A percentile compares a stretch with the other conserved stretches of the same genome.
phyloP scores from a whole-genome alignment of 2,797 vertebrate genomes.

The Apogon talboti region DNA sequence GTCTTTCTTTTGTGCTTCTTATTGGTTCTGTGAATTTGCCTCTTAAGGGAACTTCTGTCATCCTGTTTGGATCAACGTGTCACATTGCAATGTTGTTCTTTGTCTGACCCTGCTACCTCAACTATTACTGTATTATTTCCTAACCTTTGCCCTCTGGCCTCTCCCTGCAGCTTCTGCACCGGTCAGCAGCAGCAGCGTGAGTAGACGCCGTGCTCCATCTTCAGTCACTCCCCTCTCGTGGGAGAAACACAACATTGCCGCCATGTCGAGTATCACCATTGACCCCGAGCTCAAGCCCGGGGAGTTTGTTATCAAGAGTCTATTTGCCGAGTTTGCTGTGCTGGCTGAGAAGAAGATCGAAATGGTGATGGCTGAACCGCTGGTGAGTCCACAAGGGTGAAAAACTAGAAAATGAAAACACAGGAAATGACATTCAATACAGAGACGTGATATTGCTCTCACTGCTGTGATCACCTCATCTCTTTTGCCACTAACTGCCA shows the following conservation, averaged over 20 bases:
- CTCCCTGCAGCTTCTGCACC: slow-evolving; percentile 88
- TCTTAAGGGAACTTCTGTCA: slow-evolving; percentile 46
- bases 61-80: slow-evolving; percentile 34
- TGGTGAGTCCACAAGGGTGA: slow-evolving; percentile 87
- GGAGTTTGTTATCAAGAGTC: slow-evolving; percentile 99
- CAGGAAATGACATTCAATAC: slow-evolving; percentile 52
- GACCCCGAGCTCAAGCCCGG: slow-evolving; percentile 99
- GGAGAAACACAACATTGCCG: slow-evolving; percentile 88
- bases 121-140: slow-evolving; percentile 38
- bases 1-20: slow-evolving; percentile 1
- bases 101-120: slow-evolving; percentile 29
- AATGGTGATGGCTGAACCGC: slow-evolving; percentile 99
- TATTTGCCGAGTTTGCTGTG: slow-evolving; percentile 98
- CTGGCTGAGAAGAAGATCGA: slow-evolving; percentile 99
- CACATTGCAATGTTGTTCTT: slow-evolving; percentile 21
- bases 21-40: slow-evolving; percentile 24
- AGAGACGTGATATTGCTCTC: slow-evolving; percentile 16
- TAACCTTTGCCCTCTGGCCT: slow-evolving; percentile 43
- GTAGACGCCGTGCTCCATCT: slow-evolving; percentile 89
- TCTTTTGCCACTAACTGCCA: slow-evolving; percentile 45
- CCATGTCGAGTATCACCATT: slow-evolving; percentile 98
- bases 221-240: slow-evolving; percentile 85
- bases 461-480: slow-evolving; percentile 26
- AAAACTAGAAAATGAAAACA: slow-evolving; percentile 27
- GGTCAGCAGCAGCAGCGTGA: slow-evolving; percentile 88